These are phyloP conservation scores for Polypterus bichir DNA, from an alignment of 2,113 vertebrate genomes.

Conservation along the genomic window DNA sequence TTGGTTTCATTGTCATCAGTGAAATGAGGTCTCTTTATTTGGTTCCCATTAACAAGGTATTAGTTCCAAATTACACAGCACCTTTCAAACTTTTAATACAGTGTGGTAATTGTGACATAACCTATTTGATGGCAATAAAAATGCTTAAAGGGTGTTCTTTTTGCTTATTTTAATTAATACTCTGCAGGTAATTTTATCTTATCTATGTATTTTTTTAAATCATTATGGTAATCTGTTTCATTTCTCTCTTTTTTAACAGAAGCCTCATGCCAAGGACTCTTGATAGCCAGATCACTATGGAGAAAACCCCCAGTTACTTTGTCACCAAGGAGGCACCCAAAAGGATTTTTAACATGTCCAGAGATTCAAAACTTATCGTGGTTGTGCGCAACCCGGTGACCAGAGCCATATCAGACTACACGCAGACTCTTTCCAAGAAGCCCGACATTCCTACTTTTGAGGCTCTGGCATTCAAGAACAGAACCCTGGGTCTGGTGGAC, in stretches of 20 bases:
- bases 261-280: slow-evolving; percentile 82
- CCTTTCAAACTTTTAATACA: too few species aligned
- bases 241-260: slow-evolving; percentile 42
- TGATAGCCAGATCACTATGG: slow-evolving; percentile 83
- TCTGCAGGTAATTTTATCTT: too few species aligned
- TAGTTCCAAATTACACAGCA: too few species aligned
- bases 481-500: slow-evolving; percentile 72
- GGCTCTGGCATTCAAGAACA: slow-evolving; percentile 81
- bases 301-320: slow-evolving; percentile 95
- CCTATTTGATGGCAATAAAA: too few species aligned
- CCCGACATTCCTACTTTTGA: slow-evolving; percentile 86
- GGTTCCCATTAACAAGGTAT: too few species aligned
- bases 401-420: slow-evolving; percentile 89
- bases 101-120: too few species aligned
- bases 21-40: too few species aligned
- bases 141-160: too few species aligned
- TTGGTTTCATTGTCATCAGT: too few species aligned
- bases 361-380: slow-evolving; percentile 79
- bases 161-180: too few species aligned
- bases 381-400: slow-evolving; percentile 90
- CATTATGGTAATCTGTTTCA: slow-evolving; percentile 3
- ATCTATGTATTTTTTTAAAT: too few species aligned
- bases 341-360: slow-evolving; percentile 78
- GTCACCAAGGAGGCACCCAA: slow-evolving; percentile 78
- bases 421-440: slow-evolving; percentile 87